phyloP scores from a whole-genome alignment of 2,797 vertebrate genomes.

The Malacoraja senta region DNA sequence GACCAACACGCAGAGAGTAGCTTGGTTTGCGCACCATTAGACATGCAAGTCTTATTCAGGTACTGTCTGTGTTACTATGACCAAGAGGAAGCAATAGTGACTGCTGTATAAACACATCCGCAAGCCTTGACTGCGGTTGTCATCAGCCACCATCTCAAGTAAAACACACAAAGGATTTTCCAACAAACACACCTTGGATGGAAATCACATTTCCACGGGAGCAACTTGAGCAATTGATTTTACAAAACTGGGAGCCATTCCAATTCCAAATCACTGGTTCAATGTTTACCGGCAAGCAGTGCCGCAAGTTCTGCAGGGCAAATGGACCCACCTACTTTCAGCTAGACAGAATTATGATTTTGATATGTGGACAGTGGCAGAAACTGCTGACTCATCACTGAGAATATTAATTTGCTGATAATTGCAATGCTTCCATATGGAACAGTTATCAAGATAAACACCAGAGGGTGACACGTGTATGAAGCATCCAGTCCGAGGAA shows the following conservation, averaged over 20 bases:
- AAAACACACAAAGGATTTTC: conserved; percentile 4
- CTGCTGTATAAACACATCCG: background rate
- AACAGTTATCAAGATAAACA: background rate
- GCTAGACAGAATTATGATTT: background rate
- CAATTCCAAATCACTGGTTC: background rate
- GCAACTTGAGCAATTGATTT: background rate
- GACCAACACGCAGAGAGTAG: too few species aligned
- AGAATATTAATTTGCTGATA: background rate
- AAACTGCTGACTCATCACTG: background rate
- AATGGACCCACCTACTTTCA: background rate
- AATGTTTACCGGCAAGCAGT: background rate
- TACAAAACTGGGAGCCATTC: background rate
- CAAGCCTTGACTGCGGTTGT: background rate
- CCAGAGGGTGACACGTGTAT: too few species aligned
- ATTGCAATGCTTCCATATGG: background rate
- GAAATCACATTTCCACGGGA: background rate
- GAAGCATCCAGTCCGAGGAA: too few species aligned
- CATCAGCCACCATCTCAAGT: background rate
- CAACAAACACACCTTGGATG: background rate
- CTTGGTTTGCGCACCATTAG: background rate
- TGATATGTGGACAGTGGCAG: background rate
- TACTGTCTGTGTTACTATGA: background rate
- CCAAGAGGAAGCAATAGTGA: background rate
- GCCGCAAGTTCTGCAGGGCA: background rate
- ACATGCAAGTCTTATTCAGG: background rate